Evolutionary conservation across 2,888 invertebrate genomes (phyloP).

Genomic region (Chloromyia formosa): DNA sequence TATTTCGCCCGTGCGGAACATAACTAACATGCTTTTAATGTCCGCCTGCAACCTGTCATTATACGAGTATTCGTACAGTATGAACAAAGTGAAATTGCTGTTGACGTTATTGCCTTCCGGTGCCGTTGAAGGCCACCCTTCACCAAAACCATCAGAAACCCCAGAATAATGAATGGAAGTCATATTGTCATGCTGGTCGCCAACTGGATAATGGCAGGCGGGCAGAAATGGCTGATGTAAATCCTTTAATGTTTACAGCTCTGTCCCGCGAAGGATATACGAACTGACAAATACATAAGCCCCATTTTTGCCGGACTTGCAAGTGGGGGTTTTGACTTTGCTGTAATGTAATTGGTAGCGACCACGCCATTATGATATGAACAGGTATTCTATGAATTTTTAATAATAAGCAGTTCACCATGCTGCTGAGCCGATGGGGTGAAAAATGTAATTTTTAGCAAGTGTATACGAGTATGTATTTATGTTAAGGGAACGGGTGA

Average conservation of each 20-base stretch:
- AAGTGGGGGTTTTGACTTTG: background rate
- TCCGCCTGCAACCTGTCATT: background rate
- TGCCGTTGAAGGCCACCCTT: too few relatives aligned
- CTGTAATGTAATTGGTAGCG: slow-evolving; percentile 28
- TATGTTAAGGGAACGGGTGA: too few relatives aligned
- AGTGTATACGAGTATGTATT: too few relatives aligned
- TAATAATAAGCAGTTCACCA: slow-evolving; percentile 37
- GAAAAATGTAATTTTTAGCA: too few relatives aligned
- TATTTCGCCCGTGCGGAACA: background rate
- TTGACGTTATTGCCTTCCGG: background rate
- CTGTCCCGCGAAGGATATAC: too few relatives aligned
- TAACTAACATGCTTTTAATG: background rate
- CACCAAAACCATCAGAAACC: background rate
- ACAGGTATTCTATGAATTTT: slow-evolving; percentile 43
- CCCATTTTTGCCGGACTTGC: background rate
- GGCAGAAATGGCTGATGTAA: background rate
- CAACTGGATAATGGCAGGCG: too few relatives aligned
- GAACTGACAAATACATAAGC: too few relatives aligned
- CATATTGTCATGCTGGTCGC: too few relatives aligned
- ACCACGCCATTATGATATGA: slow-evolving; percentile 39
- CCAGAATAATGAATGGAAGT: background rate
- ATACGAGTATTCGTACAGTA: too few relatives aligned
- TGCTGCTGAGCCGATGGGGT: background rate
- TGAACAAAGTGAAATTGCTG: background rate
- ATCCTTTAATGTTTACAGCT: slow-evolving; percentile 28